A percentile compares a stretch with the other conserved stretches of the same genome.
These are phyloP conservation scores for Timema cristinae DNA, from an alignment of 2,888 invertebrate species.

Conservation along the genomic window DNA sequence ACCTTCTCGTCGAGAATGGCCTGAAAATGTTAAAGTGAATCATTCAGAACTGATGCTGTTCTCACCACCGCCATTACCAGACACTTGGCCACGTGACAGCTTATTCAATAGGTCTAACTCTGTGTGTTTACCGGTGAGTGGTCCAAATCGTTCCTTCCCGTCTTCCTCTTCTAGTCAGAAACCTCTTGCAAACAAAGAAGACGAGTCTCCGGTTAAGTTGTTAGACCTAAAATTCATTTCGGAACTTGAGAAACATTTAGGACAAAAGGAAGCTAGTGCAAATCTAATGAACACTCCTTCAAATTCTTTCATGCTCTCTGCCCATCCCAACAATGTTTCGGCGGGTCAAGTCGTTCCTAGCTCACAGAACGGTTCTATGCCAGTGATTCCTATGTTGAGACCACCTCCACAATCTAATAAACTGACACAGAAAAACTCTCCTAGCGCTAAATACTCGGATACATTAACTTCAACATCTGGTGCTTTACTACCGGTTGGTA, in stretches of 20 bases:
- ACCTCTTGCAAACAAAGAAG: slow-evolving; percentile 19
- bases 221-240: slow-evolving; percentile 58
- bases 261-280: slow-evolving; percentile 46
- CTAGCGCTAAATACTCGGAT: background rate
- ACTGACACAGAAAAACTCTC: slow-evolving; percentile 29
- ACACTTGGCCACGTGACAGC: slow-evolving; percentile 2
- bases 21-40: slow-evolving; percentile 16
- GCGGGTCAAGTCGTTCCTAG: background rate
- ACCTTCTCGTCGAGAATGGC: slow-evolving; percentile 16
- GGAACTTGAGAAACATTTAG: slow-evolving; percentile 61
- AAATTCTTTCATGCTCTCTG: background rate
- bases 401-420: slow-evolving; percentile 48
- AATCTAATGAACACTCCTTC: slow-evolving; percentile 38
- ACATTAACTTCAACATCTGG: too few species aligned
- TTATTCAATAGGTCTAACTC: background rate
- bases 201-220: slow-evolving; percentile 43
- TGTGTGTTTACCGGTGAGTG: background rate
- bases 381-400: slow-evolving; percentile 45
- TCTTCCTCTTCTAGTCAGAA: slow-evolving; percentile 15
- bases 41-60: background rate
- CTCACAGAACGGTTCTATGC: background rate
- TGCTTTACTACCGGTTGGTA: background rate
- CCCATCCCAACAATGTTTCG: background rate
- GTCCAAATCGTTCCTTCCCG: background rate
- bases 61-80: slow-evolving; percentile 19